Evolutionary conservation across 2,113 vertebrate genomes (phyloP), one percentile per base, ranked within the genome.

Genomic region (Nibea coibor): DNA sequence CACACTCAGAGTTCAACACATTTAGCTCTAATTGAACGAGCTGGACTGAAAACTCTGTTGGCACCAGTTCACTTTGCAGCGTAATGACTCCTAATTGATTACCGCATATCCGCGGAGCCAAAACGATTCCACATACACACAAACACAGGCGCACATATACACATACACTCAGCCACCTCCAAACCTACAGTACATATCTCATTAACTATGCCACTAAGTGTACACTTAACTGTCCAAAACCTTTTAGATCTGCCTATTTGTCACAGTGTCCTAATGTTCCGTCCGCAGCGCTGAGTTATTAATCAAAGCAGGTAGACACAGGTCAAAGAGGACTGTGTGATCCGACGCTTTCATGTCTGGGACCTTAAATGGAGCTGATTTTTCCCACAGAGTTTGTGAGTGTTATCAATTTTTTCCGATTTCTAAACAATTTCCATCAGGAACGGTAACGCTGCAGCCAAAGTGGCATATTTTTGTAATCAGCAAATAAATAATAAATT

Each of bases 161-260:
- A 69, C 57, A 70, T 4, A 64, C 17, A 58, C 14, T 16, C 31
- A 58, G 24, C 28, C 81, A 78, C 51, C 24, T 79, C 39, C 6
- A 69, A 71, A 22, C 58, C 74, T 67, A 39, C 26, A 51, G 45
- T 22, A 58, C 14, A 66, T 64, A 81, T 84, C 72, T 91, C 88
- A 87, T 91, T 83, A 73, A 81, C 73, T 78, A 87, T 73, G 66
- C 72, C 65, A 73, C 58, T 81, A 72, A 88, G 89, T 89, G 76
- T 90, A 92, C 76, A 87, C 88, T 85, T 63, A 78, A 88, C 87
- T 91, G 87, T 91, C 92, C 62, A 87, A 94, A 94, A 93, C 86
- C 90, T 93, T 94, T 93, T 93, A 94, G 67, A 93, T 74, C 57
- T 17, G 24, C 61, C 76, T 79, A 92, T 93, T 91, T 70, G 72